phyloP scores from a whole-genome alignment of 2,113 vertebrate genomes.

The Chaetodon auriga region DNA sequence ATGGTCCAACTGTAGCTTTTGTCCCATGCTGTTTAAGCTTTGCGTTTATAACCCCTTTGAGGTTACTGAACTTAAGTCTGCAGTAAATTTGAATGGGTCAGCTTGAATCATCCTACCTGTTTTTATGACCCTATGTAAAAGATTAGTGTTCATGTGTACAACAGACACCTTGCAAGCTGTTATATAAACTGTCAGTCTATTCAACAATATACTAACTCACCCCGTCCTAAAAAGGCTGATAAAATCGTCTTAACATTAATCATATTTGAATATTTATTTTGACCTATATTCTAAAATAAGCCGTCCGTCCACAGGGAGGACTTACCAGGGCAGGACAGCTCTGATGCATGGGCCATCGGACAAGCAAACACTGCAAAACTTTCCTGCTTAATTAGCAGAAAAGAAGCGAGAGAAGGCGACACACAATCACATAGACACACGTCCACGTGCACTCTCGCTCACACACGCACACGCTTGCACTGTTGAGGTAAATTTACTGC shows the following conservation, averaged over 20 bases:
- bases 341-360: slow-evolving; percentile 59
- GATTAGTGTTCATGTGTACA: background rate
- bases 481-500: slow-evolving; percentile 35
- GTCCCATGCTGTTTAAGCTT: background rate
- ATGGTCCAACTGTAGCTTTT: background rate
- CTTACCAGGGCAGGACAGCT: slow-evolving; percentile 50
- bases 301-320: slow-evolving; percentile 38
- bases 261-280: slow-evolving; percentile 61
- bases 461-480: background rate
- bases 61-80: background rate
- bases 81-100: background rate
- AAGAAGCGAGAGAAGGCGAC: slow-evolving; percentile 1
- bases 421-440: background rate
- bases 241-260: slow-evolving; percentile 28
- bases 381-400: slow-evolving; percentile 67
- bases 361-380: slow-evolving; percentile 65
- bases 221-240: slow-evolving; percentile 10
- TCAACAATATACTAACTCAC: background rate
- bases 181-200: slow-evolving; percentile 4
- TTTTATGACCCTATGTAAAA: background rate
- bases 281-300: slow-evolving; percentile 68
- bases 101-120: background rate
- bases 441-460: background rate
- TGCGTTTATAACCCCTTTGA: background rate
- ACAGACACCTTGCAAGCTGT: background rate